A percentile compares a stretch with the other conserved stretches of the same genome.
Conservation (phyloP, 1,140 invertebrate genomes). For the Alviniconcha marisindica region DNA sequence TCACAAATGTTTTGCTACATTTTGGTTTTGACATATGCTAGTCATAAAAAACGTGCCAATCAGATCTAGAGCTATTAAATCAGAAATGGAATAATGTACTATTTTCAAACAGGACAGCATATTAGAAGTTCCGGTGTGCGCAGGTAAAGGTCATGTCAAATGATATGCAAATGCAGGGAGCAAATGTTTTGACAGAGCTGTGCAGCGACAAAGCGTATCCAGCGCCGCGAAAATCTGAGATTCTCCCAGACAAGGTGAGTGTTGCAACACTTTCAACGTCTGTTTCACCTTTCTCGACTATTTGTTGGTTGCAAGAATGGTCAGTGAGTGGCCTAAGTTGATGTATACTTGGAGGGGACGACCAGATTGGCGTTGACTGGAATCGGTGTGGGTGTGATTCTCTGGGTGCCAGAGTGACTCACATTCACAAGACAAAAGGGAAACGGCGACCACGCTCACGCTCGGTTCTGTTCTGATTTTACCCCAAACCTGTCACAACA, state of each 20-base stretch:
- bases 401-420: slow-evolving; percentile 29
- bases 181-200: slow-evolving; percentile 38
- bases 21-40: too few relatives aligned
- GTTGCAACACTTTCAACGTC: background rate
- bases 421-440: slow-evolving; percentile 29
- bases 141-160: slow-evolving; percentile 39
- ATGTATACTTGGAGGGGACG: background rate
- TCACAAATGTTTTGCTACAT: too few relatives aligned
- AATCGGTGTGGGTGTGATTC: background rate
- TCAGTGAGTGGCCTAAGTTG: background rate
- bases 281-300: background rate
- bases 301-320: too few relatives aligned
- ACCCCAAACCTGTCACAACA: too few relatives aligned
- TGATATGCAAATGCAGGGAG: slow-evolving; percentile 36
- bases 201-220: slow-evolving; percentile 30
- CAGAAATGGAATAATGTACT: too few relatives aligned
- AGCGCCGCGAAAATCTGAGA: slow-evolving; percentile 39
- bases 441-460: background rate
- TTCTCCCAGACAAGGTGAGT: slow-evolving; percentile 25
- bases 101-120: background rate
- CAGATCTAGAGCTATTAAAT: too few relatives aligned
- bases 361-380: background rate
- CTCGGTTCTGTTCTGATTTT: too few relatives aligned
- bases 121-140: background rate
- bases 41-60: too few relatives aligned